These are phyloP conservation scores for Siniperca chuatsi DNA, from an alignment of 2,113 vertebrate genomes.

Conservation along the genomic window DNA sequence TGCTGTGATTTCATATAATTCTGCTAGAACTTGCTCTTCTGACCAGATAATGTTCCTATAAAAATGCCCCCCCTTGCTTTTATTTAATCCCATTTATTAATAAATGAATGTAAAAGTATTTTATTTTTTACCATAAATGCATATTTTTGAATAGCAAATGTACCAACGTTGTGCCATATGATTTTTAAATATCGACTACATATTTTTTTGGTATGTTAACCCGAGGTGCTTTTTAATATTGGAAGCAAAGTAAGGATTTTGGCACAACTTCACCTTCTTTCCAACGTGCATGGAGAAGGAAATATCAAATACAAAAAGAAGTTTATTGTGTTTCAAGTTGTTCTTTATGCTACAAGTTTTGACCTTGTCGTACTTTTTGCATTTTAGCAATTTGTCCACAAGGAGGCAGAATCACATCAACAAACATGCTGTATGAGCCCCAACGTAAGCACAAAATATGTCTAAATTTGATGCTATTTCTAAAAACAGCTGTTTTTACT, in stretches of 20 bases:
- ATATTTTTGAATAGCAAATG: conserved; percentile 32
- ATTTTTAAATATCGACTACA: background rate
- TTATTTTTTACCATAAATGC: background rate
- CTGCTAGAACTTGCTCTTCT: background rate
- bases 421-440: background rate
- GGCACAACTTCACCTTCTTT: background rate
- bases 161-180: background rate
- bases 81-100: background rate
- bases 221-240: background rate
- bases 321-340: background rate
- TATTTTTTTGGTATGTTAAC: background rate
- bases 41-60: background rate
- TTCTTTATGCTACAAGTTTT: background rate
- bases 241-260: background rate
- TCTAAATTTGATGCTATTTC: background rate
- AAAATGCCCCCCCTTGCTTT: background rate
- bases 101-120: conserved; percentile 16
- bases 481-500: background rate
- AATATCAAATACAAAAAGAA: background rate
- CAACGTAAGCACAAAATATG: background rate
- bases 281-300: background rate
- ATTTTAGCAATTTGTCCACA: conserved; percentile 51
- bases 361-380: background rate
- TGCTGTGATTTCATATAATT: background rate
- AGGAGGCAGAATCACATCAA: conserved; percentile 55